Conservation (phyloP, 2,888 invertebrate species). For the Himalopsyche tibetana region DNA sequence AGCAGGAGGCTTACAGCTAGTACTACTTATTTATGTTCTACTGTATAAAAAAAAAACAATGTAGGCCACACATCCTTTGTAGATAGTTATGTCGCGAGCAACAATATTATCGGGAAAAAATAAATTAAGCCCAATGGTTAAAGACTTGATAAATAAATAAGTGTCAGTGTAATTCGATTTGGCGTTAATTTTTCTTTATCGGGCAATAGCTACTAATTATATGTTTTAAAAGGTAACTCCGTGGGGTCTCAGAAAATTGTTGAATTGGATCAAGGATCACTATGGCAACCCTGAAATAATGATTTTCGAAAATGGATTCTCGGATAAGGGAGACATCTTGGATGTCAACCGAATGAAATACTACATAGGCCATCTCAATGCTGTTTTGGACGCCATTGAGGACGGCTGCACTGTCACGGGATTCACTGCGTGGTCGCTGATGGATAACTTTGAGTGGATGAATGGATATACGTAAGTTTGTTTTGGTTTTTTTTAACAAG, state of each 20-base stretch:
- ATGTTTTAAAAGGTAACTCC: constrained; percentile 76
- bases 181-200: too few relatives aligned
- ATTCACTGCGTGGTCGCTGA: constrained; percentile 86
- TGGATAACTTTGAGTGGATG: constrained; percentile 90
- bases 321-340: constrained; percentile 72
- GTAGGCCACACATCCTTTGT: too few relatives aligned
- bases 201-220: too few relatives aligned
- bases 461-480: constrained; percentile 80
- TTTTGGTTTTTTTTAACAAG: not conserved
- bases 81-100: too few relatives aligned
- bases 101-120: too few relatives aligned
- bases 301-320: constrained; percentile 81
- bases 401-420: constrained; percentile 80
- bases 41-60: too few relatives aligned
- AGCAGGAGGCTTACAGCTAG: too few relatives aligned
- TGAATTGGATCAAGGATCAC: constrained; percentile 79
- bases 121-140: too few relatives aligned
- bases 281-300: constrained; percentile 78
- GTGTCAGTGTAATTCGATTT: too few relatives aligned
- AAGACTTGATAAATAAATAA: too few relatives aligned
- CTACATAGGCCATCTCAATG: constrained; percentile 74
- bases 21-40: too few relatives aligned
- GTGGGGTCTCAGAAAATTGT: constrained; percentile 80
- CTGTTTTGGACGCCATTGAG: constrained; percentile 73
- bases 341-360: constrained; percentile 76